phyloP scores from a whole-genome alignment of 2,888 invertebrate species.

The Synanthedon vespiformis region DNA sequence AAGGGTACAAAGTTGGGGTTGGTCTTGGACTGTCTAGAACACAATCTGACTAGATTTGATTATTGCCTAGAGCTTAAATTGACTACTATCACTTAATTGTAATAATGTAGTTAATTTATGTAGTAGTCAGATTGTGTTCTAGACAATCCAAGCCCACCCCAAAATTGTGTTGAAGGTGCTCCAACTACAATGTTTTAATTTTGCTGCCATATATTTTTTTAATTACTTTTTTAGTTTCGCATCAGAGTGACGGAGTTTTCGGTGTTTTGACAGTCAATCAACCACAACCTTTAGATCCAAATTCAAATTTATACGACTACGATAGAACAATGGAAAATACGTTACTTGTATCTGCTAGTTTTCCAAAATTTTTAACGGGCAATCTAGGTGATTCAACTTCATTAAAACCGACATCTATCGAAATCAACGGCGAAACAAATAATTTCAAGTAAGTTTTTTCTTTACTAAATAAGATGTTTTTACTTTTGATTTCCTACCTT shows the following conservation, averaged over 20 bases:
- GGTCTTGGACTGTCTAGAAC: too few relatives aligned
- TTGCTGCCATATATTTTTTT: slow-evolving; percentile 3
- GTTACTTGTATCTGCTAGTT: slow-evolving; percentile 61
- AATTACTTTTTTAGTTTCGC: slow-evolving; percentile 54
- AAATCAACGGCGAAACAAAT: slow-evolving; percentile 38
- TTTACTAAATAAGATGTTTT: too few relatives aligned
- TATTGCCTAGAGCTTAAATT: too few relatives aligned
- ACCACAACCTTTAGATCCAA: slow-evolving; percentile 49
- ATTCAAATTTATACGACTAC: slow-evolving; percentile 49
- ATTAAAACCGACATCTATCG: slow-evolving; percentile 43
- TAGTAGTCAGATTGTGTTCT: too few relatives aligned
- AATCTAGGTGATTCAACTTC: slow-evolving; percentile 39
- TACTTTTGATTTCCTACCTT: too few relatives aligned
- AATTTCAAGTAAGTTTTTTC: slow-evolving; percentile 41
- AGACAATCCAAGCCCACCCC: too few relatives aligned
- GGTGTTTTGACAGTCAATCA: slow-evolving; percentile 71
- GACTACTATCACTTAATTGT: too few relatives aligned
- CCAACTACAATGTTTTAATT: background rate
- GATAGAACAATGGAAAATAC: slow-evolving; percentile 57
- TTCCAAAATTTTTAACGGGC: slow-evolving; percentile 68
- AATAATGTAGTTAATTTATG: too few relatives aligned
- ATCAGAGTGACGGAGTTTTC: slow-evolving; percentile 72
- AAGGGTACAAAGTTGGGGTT: too few relatives aligned
- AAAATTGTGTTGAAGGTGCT: too few relatives aligned
- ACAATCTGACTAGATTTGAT: too few relatives aligned